phyloP scores from a whole-genome alignment of 2,113 vertebrate species.

The Nipponia nippon region DNA sequence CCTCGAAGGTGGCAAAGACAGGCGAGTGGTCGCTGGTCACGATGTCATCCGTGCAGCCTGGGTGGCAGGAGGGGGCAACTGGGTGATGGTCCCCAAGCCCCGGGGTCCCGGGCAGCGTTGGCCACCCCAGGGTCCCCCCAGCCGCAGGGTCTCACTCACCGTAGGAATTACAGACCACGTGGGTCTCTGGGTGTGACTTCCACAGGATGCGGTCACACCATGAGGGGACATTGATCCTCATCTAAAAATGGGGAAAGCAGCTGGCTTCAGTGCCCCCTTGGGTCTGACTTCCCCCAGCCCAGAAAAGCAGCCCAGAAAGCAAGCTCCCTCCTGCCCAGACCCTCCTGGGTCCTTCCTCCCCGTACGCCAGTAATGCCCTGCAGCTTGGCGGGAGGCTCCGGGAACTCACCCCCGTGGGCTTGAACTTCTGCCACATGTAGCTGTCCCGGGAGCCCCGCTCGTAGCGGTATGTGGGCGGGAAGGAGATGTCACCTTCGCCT shows the following conservation, averaged over 20 bases:
- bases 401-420: conserved; percentile 83
- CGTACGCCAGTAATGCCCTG: rapidly evolving
- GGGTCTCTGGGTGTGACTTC: conserved; percentile 86
- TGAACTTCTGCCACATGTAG: conserved; percentile 89
- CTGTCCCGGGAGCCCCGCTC: conserved; percentile 84
- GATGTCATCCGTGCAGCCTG: conserved; percentile 88
- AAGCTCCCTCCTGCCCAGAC: neutral
- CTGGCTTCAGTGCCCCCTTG: rapidly evolving
- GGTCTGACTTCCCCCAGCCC: neutral
- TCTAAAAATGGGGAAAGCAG: conserved; percentile 23
- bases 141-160: conserved; percentile 58
- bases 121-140: neutral
- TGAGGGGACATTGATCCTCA: conserved; percentile 83
- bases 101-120: neutral
- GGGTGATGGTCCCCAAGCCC: neutral
- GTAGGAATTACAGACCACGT: conserved; percentile 81
- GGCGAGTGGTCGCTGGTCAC: conserved; percentile 88
- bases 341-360: neutral
- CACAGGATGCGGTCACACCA: conserved; percentile 89
- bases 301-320: neutral
- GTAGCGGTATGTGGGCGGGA: conserved; percentile 88
- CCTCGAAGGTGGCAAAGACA: conserved; percentile 87
- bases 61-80: neutral
- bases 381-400: rapidly evolving
- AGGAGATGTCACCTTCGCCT: conserved; percentile 87